Evolutionary conservation across 2,888 invertebrate genomes (phyloP), one percentile per base, ranked within the genome.

Genomic region (Agrochola litura): DNA sequence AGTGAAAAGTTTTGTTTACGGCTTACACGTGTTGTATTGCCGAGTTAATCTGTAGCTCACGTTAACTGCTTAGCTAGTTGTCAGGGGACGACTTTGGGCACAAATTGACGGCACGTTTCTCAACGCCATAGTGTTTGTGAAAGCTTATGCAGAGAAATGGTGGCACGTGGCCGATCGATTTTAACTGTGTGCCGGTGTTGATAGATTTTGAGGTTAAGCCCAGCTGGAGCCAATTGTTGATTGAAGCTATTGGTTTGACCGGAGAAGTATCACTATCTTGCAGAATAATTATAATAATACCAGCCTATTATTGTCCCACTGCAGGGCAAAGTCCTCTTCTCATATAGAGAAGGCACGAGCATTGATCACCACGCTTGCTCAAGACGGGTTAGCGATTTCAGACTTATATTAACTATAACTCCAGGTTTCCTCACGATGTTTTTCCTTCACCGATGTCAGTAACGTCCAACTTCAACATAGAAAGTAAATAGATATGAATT

Each of bases 41-140:
- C 43, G 58, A 76, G 81, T 79, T 88, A 81, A 86, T 86, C 77
- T 74, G 60, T 68, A 67, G 60, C 73, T 85, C 67, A 52, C 30
- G 70, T 76, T 81, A 75, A 82, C 74, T 79, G 73, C 82, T 86
- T 79, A 73, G 71, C 75, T 74, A 77, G 79, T 72, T 65, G 76
- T 74, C 67, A 79, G 43, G 30, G 64, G 56, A 81, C 37, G 69
- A 85, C 67, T 71, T 75, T 56, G 54, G 41, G 68, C 41, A 60
- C 56, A 82, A 79, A 85, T 88, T 86, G 79, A 82, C 60, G 79
- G 73, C 66, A 69, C 76, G 83, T 76, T 82, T 73, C 79, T 74
- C 77, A 72, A 73, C 75, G 77, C 82, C 70, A 73, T 65, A 72
- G 60, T 88, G 66, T 82, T 85, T 82, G 75, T 65, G 65, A 67